Percentiles rank a stretch among this genome's conserved stretches.
These are phyloP conservation scores for Bungarus multicinctus DNA, from an alignment of 2,113 vertebrate genomes.

Conservation along the genomic window DNA sequence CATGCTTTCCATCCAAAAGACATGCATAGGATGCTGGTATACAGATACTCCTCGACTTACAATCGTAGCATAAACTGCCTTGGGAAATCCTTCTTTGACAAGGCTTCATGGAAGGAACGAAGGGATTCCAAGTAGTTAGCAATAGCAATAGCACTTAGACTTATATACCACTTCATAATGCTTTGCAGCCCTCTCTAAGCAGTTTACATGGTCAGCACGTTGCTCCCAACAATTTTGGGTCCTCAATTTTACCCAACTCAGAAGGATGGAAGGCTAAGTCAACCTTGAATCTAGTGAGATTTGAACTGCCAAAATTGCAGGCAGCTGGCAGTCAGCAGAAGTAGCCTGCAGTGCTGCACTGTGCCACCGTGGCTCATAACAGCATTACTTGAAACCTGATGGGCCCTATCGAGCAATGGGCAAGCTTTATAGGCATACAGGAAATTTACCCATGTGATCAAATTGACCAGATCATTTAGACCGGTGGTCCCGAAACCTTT, in stretches of 20 bases:
- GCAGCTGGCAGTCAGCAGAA: no score
- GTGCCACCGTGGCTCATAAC: neutral
- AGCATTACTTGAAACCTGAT: neutral
- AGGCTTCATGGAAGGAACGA: neutral
- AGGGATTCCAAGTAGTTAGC: neutral
- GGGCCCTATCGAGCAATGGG: neutral
- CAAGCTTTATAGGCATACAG: neutral
- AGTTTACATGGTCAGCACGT: no score
- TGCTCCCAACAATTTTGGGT: no score
- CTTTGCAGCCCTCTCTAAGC: no score
- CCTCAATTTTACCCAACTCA: no score
- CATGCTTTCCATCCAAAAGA: neutral
- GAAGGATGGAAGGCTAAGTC: no score
- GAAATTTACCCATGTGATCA: neutral
- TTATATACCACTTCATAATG: no score
- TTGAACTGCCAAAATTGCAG: no score
- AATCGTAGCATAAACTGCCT: neutral
- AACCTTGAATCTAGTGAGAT: no score
- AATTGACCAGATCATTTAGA: neutral
- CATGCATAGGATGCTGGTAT: neutral
- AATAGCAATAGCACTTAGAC: no score
- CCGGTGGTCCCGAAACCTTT: neutral
- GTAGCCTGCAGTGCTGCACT: no score
- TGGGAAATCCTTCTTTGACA: neutral
- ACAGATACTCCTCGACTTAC: neutral